phyloP scores from a whole-genome alignment of 2,888 invertebrate species.

The Caenorhabditis zanzibari region DNA sequence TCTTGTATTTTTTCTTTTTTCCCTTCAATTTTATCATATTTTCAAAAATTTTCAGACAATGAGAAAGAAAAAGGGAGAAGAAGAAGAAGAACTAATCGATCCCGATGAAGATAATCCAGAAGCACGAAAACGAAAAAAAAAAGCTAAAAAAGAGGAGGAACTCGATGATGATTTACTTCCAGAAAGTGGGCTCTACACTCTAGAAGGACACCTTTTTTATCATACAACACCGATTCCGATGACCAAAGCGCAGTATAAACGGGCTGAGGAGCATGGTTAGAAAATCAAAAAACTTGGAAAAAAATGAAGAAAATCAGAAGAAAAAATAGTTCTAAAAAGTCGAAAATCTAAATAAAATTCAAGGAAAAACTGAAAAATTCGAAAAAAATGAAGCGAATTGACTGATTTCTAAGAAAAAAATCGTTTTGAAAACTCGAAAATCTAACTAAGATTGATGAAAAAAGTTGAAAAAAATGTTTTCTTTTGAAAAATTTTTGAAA shows the following conservation, averaged over 20 bases:
- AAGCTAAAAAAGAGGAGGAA: slow-evolving; percentile 26
- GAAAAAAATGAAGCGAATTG: slow-evolving; percentile 5
- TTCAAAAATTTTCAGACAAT: background rate
- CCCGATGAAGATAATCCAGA: too few species aligned
- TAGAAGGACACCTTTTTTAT: slow-evolving; percentile 43
- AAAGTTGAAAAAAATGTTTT: too few species aligned
- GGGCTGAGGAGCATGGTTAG: slow-evolving; percentile 28
- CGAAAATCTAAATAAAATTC: too few species aligned
- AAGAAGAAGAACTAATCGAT: slow-evolving; percentile 19
- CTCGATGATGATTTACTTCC: slow-evolving; percentile 33
- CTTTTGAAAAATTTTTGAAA: background rate
- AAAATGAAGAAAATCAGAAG: too few species aligned
- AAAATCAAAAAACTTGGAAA: background rate
- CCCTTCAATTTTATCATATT: background rate
- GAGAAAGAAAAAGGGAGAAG: background rate
- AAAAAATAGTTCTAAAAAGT: too few species aligned
- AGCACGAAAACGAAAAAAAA: background rate
- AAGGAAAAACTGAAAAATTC: background rate
- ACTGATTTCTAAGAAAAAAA: background rate
- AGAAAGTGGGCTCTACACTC: slow-evolving; percentile 22
- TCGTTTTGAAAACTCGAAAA: too few species aligned
- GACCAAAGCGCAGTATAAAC: slow-evolving; percentile 15
- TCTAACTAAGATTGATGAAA: too few species aligned
- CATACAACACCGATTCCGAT: background rate
- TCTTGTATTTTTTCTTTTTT: background rate